A percentile compares a stretch with the other conserved stretches of the same genome.
Evolutionary conservation across 1,140 invertebrate genomes (phyloP).

Genomic region (Pomacea maculata): DNA sequence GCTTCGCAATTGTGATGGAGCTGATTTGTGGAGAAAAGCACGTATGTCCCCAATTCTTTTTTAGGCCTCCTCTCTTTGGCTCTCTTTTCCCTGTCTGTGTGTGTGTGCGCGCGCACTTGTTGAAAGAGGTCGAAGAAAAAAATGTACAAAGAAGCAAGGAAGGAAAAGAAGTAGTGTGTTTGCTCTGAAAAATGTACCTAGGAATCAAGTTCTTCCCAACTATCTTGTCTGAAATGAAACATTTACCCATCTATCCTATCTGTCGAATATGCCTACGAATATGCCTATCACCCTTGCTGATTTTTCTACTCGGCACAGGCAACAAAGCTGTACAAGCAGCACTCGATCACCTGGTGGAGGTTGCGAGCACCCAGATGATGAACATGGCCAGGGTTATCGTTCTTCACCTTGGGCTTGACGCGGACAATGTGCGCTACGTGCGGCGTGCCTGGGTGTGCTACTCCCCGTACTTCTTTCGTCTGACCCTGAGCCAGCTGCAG

Average conservation of each 20-base stretch:
- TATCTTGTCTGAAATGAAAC: too few species aligned
- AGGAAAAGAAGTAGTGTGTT: too few species aligned
- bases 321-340: too few species aligned
- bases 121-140: too few species aligned
- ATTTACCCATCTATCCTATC: neutral
- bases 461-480: conserved; percentile 4
- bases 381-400: conserved; percentile 4
- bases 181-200: too few species aligned
- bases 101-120: too few species aligned
- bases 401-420: neutral
- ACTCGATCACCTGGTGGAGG: conserved; percentile 5
- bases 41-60: neutral
- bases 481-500: neutral
- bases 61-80: too few species aligned
- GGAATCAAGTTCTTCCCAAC: too few species aligned
- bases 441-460: conserved; percentile 19
- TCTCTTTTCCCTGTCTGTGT: too few species aligned
- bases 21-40: neutral
- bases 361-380: conserved; percentile 2
- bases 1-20: neutral
- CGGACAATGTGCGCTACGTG: conserved; percentile 6
- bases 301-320: neutral
- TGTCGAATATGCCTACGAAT: neutral
- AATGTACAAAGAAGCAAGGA: too few species aligned
- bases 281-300: neutral